Percentiles rank a stretch among this genome's conserved stretches.
Conservation (phyloP, 2,888 invertebrate species). For the Steinernema scapterisci region DNA sequence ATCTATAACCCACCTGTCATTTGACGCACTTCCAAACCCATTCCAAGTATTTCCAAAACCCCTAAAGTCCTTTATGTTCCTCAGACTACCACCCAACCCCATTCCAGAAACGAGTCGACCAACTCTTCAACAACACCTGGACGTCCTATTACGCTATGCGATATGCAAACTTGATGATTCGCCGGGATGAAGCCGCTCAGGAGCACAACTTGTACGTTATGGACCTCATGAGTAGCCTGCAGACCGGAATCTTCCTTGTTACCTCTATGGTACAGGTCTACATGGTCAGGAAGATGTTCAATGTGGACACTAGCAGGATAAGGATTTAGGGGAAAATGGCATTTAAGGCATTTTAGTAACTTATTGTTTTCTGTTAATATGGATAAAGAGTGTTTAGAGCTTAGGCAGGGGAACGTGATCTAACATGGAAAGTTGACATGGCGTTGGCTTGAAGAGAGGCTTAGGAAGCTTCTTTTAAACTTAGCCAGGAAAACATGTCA, state of each 20-base stretch:
- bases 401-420: not conserved
- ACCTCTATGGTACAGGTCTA: not conserved
- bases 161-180: slow-evolving; percentile 18
- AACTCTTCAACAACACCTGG: slow-evolving; percentile 20
- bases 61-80: too few species aligned
- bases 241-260: not conserved
- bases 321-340: not conserved
- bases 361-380: not conserved
- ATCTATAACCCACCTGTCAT: too few species aligned
- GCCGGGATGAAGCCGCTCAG: slow-evolving; percentile 23
- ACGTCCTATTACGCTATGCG: slow-evolving; percentile 17
- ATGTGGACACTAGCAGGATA: not conserved
- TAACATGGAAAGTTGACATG: not conserved
- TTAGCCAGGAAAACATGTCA: not conserved
- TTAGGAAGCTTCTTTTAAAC: too few species aligned
- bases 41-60: too few species aligned
- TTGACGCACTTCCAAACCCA: too few species aligned
- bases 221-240: not conserved
- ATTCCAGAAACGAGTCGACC: slow-evolving; percentile 19
- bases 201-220: not conserved
- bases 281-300: slow-evolving; percentile 26
- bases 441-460: not conserved
- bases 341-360: not conserved
- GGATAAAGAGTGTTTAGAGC: not conserved
- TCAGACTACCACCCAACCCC: too few species aligned